Evolutionary conservation across 2,888 invertebrate species (phyloP).

Genomic region (Drosophila paucipuncta): DNA sequence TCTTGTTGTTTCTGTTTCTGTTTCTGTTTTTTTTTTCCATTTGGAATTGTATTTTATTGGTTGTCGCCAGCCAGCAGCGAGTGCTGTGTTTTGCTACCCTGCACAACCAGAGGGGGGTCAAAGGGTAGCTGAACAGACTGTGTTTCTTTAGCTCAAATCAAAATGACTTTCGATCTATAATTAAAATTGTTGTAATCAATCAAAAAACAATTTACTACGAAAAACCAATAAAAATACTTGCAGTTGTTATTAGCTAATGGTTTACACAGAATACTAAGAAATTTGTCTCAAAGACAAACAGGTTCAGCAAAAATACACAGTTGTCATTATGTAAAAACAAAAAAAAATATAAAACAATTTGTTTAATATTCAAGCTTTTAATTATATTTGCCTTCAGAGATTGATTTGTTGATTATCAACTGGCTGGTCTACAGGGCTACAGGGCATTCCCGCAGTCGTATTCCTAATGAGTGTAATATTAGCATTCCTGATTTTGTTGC

Average conservation of each 20-base stretch:
- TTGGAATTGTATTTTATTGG: slow-evolving; percentile 57
- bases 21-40: neutral
- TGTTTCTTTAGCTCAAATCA: neutral
- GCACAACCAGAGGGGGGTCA: neutral
- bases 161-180: neutral
- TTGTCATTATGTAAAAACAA: neutral
- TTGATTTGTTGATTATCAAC: neutral
- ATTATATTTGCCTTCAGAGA: neutral
- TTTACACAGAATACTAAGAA: neutral
- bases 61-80: slow-evolving; percentile 63
- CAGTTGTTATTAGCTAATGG: neutral
- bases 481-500: slow-evolving; percentile 46
- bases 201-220: neutral
- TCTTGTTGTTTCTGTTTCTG: neutral
- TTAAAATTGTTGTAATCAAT: neutral
- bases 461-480: slow-evolving; percentile 21
- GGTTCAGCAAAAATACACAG: neutral
- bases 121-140: neutral
- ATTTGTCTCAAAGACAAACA: neutral
- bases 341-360: neutral
- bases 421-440: slow-evolving; percentile 30
- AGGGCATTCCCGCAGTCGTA: slow-evolving; percentile 44
- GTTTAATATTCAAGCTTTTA: neutral
- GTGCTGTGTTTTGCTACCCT: slow-evolving; percentile 15
- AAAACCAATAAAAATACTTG: neutral